Evolutionary conservation across 2,113 vertebrate species (phyloP).

Genomic region (Perca schrenkii): DNA sequence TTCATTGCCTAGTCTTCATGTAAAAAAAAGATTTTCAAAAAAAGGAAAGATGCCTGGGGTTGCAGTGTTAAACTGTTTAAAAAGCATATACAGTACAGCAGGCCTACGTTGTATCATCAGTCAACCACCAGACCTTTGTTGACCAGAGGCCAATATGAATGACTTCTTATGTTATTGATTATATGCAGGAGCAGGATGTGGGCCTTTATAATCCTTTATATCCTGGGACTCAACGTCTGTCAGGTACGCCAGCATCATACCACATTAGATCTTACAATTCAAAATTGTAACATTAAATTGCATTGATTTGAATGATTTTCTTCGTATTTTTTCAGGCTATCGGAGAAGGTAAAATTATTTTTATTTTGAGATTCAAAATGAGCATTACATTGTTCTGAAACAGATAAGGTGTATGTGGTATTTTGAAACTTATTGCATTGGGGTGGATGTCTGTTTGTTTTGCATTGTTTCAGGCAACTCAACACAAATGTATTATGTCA

Average conservation of each 20-base stretch:
- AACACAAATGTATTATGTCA: slow-evolving; percentile 62
- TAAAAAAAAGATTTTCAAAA: not conserved
- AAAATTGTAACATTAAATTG: not conserved
- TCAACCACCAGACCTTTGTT: not conserved
- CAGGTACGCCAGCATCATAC: slow-evolving; percentile 48
- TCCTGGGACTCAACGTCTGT: slow-evolving; percentile 28
- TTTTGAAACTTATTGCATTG: not conserved
- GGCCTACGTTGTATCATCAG: not conserved
- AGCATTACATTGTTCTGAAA: not conserved
- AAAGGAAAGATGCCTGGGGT: not conserved
- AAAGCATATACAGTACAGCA: not conserved
- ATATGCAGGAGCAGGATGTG: slow-evolving; percentile 57
- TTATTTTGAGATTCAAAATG: not conserved
- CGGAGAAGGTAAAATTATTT: slow-evolving; percentile 42
- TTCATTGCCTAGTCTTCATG: not conserved
- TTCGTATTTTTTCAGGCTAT: slow-evolving; percentile 54
- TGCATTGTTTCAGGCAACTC: slow-evolving; percentile 50
- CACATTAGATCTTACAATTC: not conserved
- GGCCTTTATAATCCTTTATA: slow-evolving; percentile 43
- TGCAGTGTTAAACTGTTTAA: too few species aligned
- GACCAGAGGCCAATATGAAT: not conserved
- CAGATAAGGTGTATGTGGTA: not conserved
- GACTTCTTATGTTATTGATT: not conserved
- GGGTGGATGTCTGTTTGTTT: not conserved
- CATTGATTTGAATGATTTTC: not conserved